These are phyloP conservation scores for Ectemnius continuus DNA, from an alignment of 2,888 invertebrate species.

Conservation along the genomic window DNA sequence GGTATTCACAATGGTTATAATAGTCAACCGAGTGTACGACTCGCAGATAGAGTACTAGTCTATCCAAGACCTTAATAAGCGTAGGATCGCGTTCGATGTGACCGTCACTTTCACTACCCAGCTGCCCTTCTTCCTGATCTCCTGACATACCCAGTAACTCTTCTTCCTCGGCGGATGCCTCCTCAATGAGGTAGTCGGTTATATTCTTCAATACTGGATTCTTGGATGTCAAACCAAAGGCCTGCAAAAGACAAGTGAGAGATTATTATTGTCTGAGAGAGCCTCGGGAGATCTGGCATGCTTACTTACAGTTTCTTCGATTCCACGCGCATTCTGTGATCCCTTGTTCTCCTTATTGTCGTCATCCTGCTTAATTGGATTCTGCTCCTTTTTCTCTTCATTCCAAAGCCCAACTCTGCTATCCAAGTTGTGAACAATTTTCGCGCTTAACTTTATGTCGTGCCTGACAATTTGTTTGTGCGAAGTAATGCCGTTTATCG, in stretches of 20 bases:
- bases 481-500: conserved; percentile 93
- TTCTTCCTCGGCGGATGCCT: conserved; percentile 98
- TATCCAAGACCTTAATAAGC: conserved; percentile 84
- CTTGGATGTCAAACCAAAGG: conserved; percentile 87
- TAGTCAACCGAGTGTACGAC: conserved; percentile 99
- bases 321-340: conserved; percentile 62
- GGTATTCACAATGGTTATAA: conserved; percentile 99
- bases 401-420: conserved; percentile 90
- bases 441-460: conserved; percentile 95
- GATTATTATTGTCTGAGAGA: background rate
- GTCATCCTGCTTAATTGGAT: conserved; percentile 56
- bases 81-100: conserved; percentile 86
- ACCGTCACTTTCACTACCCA: conserved; percentile 78
- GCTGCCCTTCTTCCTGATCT: conserved; percentile 79
- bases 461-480: conserved; percentile 93
- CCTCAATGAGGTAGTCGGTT: conserved; percentile 98
- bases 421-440: conserved; percentile 94
- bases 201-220: conserved; percentile 98
- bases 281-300: background rate
- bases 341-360: conserved; percentile 62
- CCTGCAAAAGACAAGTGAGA: conserved; percentile 64
- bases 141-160: conserved; percentile 87
- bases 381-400: conserved; percentile 77
- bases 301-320: conserved; percentile 70
- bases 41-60: conserved; percentile 94